A percentile compares a stretch with the other conserved stretches of the same genome.
Evolutionary conservation across 1,140 invertebrate species (phyloP).

Genomic region (Steinernema feltiae): DNA sequence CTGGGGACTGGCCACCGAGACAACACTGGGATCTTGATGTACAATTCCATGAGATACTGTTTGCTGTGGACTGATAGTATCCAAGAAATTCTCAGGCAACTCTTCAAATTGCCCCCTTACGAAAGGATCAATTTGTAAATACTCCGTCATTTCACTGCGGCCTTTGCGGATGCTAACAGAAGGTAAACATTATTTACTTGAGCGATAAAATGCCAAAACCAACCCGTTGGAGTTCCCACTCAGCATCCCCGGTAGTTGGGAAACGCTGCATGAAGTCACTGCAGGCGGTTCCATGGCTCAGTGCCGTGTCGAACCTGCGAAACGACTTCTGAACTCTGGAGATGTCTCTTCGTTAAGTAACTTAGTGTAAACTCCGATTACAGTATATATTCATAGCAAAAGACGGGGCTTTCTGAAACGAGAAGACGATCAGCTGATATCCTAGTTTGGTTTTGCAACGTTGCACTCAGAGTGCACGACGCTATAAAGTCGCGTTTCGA

Average conservation of each 20-base stretch:
- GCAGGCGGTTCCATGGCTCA: constrained; percentile 11
- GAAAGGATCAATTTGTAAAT: constrained; percentile 52
- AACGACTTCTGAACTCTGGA: neutral
- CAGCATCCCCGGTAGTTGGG: neutral
- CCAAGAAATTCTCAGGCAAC: constrained; percentile 54
- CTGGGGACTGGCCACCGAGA: constrained; percentile 18
- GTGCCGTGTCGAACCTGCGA: neutral
- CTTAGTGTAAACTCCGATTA: neutral
- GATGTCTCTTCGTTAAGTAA: neutral
- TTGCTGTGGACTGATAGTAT: constrained; percentile 55
- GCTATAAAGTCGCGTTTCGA: neutral
- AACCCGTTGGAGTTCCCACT: constrained; percentile 13
- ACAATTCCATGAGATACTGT: neutral
- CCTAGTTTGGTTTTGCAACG: neutral
- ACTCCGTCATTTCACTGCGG: constrained; percentile 31
- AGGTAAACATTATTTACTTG: neutral
- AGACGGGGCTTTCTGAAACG: neutral
- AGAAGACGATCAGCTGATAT: constrained; percentile 1
- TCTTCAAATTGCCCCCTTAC: constrained; percentile 49
- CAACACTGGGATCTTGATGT: constrained; percentile 1
- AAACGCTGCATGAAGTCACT: constrained; percentile 11
- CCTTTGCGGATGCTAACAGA: constrained; percentile 33
- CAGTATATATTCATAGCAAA: neutral
- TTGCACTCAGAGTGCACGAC: neutral
- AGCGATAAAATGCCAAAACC: neutral